Percentiles rank a stretch among this genome's conserved stretches.
Conservation (phyloP, 2,888 invertebrate genomes). For the Caenorhabditis zanzibari region DNA sequence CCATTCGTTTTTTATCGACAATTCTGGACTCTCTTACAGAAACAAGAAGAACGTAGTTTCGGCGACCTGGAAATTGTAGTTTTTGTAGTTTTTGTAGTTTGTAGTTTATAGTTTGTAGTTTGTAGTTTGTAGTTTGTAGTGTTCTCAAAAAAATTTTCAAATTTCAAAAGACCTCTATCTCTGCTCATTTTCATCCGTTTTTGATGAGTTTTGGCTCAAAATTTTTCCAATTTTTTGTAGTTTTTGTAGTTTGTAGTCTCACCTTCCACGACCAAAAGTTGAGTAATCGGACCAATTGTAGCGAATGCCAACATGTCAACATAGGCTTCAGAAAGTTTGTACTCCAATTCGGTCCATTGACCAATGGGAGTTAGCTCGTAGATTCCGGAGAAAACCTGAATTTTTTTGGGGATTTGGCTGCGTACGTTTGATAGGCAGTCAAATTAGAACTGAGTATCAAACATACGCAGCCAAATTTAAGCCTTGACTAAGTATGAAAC, state of each 20-base stretch:
- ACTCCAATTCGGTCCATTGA: slow-evolving; percentile 75
- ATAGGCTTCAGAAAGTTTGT: slow-evolving; percentile 73
- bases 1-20: slow-evolving; percentile 70
- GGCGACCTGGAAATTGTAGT: slow-evolving; percentile 57
- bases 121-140: neutral
- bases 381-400: slow-evolving; percentile 72
- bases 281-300: slow-evolving; percentile 75
- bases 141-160: no score
- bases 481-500: neutral
- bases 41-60: slow-evolving; percentile 70
- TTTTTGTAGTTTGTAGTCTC: no score
- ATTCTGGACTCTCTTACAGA: slow-evolving; percentile 71
- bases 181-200: no score
- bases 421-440: no score
- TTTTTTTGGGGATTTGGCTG: no score
- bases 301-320: slow-evolving; percentile 74
- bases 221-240: no score
- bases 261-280: slow-evolving; percentile 74
- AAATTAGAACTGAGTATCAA: no score
- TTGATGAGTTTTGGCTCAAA: no score
- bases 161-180: no score
- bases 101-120: neutral
- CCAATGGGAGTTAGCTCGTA: slow-evolving; percentile 74
- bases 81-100: neutral
- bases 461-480: no score